phyloP scores from a whole-genome alignment of 2,888 invertebrate species.

The Volucella zonaria region DNA sequence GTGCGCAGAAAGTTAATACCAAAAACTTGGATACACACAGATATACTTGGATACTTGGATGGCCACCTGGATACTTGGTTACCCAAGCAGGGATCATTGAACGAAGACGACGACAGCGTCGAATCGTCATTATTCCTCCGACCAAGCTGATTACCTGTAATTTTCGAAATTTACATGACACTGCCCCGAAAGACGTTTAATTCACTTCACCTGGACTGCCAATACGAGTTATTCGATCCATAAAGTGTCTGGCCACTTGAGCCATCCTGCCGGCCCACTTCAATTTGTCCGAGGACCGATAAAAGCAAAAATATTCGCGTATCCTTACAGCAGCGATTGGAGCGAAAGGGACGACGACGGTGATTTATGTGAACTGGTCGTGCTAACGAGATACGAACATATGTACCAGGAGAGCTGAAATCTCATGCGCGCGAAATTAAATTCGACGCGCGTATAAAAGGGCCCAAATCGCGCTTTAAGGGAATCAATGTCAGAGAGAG shows the following conservation, averaged over 20 bases:
- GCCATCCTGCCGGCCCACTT: slow-evolving; percentile 11
- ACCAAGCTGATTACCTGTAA: slow-evolving; percentile 56
- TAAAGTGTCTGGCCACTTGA: slow-evolving; percentile 21
- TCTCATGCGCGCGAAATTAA: slow-evolving; percentile 51
- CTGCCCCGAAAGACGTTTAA: slow-evolving; percentile 42
- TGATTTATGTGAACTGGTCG: slow-evolving; percentile 63
- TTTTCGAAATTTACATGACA: slow-evolving; percentile 64
- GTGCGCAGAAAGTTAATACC: slow-evolving; percentile 32
- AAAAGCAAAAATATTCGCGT: slow-evolving; percentile 12
- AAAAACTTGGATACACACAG: not conserved
- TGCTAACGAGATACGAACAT: slow-evolving; percentile 59
- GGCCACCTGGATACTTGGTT: too few relatives aligned
- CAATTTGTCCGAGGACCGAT: slow-evolving; percentile 44
- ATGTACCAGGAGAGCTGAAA: slow-evolving; percentile 19
- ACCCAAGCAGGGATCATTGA: slow-evolving; percentile 21
- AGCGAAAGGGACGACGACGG: slow-evolving; percentile 7
- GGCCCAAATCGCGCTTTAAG: slow-evolving; percentile 60
- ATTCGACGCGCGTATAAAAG: slow-evolving; percentile 40
- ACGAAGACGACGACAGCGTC: slow-evolving; percentile 19
- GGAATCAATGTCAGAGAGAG: slow-evolving; percentile 58
- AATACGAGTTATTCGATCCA: slow-evolving; percentile 59
- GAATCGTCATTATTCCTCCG: slow-evolving; percentile 48
- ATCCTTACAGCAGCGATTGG: slow-evolving; percentile 17
- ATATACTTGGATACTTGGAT: too few relatives aligned
- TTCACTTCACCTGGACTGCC: slow-evolving; percentile 61